These are phyloP conservation scores for Anseranas semipalmata DNA, from an alignment of 2,113 vertebrate genomes.

Conservation along the genomic window DNA sequence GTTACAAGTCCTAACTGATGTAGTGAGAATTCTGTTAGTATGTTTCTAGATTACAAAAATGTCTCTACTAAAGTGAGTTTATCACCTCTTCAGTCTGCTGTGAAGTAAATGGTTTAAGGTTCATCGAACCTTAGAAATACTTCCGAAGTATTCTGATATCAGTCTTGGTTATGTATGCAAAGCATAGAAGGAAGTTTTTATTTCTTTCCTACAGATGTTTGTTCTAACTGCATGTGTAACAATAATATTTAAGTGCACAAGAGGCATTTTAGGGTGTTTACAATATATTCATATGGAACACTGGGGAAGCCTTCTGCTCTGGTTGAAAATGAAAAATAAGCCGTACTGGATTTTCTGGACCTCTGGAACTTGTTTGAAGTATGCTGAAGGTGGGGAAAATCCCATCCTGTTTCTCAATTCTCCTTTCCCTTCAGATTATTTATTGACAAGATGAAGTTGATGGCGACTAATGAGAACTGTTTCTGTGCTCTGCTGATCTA, in stretches of 20 bases:
- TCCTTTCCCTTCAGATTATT: neutral
- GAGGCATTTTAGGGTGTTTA: neutral
- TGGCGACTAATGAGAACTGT: rapidly evolving
- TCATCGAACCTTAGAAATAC: neutral
- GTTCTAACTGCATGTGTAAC: neutral
- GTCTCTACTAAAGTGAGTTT: neutral
- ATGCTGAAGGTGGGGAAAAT: neutral
- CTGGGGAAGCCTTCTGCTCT: neutral
- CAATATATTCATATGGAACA: neutral
- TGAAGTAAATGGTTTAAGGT: neutral
- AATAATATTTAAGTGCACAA: neutral
- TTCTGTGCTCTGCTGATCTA: neutral
- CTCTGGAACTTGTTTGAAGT: neutral
- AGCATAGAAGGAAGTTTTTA: neutral
- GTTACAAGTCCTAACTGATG: rapidly evolving
- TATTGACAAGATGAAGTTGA: too few species aligned
- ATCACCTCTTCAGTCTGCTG: neutral
- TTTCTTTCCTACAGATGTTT: neutral
- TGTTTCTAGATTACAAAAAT: neutral
- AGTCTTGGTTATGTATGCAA: neutral
- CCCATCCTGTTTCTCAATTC: neutral
- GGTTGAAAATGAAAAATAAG: neutral
- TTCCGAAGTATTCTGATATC: neutral
- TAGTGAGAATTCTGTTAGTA: neutral
- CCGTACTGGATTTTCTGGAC: neutral